Percentiles rank a stretch among this genome's conserved stretches.
Conservation (phyloP, 2,888 invertebrate species). For the Nephrotoma guestfalica region DNA sequence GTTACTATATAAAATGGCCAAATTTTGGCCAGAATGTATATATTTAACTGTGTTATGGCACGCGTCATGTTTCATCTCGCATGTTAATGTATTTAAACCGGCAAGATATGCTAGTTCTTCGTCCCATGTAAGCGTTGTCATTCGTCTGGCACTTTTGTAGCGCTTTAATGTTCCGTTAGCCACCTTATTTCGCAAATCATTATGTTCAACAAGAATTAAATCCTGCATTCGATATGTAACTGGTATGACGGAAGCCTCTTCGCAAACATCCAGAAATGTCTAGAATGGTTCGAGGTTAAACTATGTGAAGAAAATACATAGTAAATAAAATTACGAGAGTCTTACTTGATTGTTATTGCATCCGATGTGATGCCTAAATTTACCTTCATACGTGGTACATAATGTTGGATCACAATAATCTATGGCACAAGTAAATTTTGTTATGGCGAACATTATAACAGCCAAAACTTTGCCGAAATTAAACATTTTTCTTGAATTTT, state of each 20-base stretch:
- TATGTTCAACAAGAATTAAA: background rate
- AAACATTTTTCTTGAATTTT: no score
- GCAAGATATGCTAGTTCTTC: background rate
- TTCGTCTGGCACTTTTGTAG: background rate
- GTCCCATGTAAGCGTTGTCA: background rate
- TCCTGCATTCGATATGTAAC: background rate
- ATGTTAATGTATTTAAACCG: background rate
- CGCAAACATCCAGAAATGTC: background rate
- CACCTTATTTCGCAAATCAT: background rate
- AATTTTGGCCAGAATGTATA: constrained; percentile 1
- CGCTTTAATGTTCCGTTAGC: background rate
- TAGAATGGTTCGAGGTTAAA: no score
- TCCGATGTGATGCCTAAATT: no score
- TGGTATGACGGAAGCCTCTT: background rate
- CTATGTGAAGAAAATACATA: no score
- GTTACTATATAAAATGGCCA: background rate
- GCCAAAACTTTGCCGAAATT: no score
- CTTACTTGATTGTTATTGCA: no score
- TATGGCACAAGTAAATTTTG: no score
- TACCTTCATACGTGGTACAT: no score
- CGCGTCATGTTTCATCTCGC: background rate
- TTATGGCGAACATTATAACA: no score
- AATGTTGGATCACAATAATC: no score
- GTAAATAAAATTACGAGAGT: no score
- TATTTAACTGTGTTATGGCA: background rate